phyloP scores from a whole-genome alignment of 1,140 invertebrate species.

The Eurytemora carolleeae region DNA sequence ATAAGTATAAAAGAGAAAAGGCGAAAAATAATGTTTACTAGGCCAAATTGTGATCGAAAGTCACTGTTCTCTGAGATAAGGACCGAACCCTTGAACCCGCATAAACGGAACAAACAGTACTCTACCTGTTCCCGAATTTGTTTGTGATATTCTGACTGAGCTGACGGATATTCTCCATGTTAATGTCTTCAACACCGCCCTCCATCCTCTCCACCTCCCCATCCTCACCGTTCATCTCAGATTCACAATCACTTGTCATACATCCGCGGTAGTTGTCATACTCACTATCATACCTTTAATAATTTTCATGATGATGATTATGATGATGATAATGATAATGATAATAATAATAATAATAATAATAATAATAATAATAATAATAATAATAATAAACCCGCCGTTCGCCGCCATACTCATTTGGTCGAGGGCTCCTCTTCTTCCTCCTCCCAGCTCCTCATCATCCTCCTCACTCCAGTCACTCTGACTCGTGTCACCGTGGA shows the following conservation, averaged over 20 bases:
- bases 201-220: neutral
- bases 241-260: neutral
- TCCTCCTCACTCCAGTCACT: slow-evolving; percentile 57
- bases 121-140: neutral
- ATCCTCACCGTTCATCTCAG: neutral
- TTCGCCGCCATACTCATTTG: slow-evolving; percentile 62
- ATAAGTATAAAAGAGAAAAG: too few species aligned
- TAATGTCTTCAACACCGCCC: neutral
- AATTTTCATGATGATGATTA: too few species aligned
- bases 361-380: too few species aligned
- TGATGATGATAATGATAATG: too few species aligned
- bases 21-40: too few species aligned
- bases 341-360: too few species aligned
- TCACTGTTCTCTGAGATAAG: too few species aligned
- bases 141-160: neutral
- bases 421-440: too few species aligned
- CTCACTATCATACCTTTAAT: neutral
- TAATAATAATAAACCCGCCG: slow-evolving; percentile 56
- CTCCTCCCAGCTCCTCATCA: too few species aligned
- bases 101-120: too few species aligned
- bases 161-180: neutral
- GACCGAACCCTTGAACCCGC: too few species aligned
- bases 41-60: too few species aligned
- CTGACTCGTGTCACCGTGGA: slow-evolving; percentile 33
- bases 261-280: neutral